Evolutionary conservation across 1,140 invertebrate species (phyloP).

Genomic region (Drosophila varians): DNA sequence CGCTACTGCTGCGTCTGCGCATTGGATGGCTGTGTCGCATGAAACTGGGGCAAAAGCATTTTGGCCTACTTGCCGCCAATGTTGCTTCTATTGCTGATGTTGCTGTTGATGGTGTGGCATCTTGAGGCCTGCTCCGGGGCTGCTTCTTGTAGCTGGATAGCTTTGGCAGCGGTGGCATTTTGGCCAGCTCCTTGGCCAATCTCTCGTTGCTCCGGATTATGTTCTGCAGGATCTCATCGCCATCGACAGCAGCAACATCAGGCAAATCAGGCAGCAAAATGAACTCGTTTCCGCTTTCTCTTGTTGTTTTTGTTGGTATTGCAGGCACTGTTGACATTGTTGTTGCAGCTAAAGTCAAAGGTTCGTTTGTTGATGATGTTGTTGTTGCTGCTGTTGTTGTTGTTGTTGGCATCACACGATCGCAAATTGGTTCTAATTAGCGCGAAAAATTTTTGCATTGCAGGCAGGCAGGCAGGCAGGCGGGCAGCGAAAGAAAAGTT

Average conservation of each 20-base stretch:
- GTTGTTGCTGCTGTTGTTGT: conserved; percentile 14
- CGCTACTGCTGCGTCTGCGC: conserved; percentile 40
- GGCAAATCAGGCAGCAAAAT: conserved; percentile 67
- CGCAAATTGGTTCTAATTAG: conserved; percentile 60
- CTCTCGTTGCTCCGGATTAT: conserved; percentile 76
- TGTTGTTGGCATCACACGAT: conserved; percentile 47
- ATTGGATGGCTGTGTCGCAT: conserved; percentile 55
- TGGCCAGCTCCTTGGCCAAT: conserved; percentile 67
- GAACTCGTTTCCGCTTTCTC: conserved; percentile 77
- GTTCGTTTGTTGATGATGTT: conserved; percentile 29
- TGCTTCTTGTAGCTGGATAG: conserved; percentile 52
- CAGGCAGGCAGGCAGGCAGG: conserved; percentile 47
- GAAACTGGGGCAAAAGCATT: conserved; percentile 75
- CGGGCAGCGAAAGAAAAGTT: conserved; percentile 77
- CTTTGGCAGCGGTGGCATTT: conserved; percentile 74
- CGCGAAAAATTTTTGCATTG: conserved; percentile 30
- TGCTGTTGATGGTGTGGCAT: conserved; percentile 4
- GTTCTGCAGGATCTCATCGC: conserved; percentile 69
- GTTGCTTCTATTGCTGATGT: conserved; percentile 26
- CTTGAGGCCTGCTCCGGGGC: conserved; percentile 13
- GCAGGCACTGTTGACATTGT: conserved; percentile 24
- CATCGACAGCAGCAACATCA: conserved; percentile 23
- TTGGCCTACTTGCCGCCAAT: conserved; percentile 26
- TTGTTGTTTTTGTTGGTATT: conserved; percentile 42
- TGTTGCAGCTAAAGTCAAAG: conserved; percentile 29